phyloP scores from a whole-genome alignment of 2,888 invertebrate genomes.

The Agriopis aurantiaria region DNA sequence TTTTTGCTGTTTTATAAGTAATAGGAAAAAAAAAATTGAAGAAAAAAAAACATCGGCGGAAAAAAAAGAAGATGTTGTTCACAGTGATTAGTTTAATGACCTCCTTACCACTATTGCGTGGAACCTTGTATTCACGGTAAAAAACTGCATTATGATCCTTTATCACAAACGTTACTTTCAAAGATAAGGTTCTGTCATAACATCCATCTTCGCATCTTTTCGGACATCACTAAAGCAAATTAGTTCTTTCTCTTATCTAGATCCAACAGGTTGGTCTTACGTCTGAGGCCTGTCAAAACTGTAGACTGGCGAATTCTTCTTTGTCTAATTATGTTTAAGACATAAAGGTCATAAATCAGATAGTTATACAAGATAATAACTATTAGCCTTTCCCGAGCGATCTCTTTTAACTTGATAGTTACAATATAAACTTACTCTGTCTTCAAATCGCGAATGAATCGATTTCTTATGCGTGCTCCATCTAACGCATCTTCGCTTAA shows the following conservation, averaged over 20 bases:
- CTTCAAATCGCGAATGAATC: background rate
- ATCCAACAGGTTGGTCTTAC: constrained; percentile 38
- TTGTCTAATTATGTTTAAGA: constrained; percentile 42
- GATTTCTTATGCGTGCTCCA: too few species aligned
- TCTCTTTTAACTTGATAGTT: background rate
- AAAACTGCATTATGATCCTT: background rate
- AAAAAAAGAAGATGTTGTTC: too few species aligned
- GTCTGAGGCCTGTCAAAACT: constrained; percentile 46
- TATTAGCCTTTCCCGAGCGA: background rate
- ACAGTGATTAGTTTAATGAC: too few species aligned
- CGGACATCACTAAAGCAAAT: constrained; percentile 34
- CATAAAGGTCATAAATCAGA: constrained; percentile 40
- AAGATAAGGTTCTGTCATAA: background rate
- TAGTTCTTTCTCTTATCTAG: constrained; percentile 35
- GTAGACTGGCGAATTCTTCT: constrained; percentile 41
- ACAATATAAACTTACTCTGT: background rate
- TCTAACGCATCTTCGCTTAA: too few species aligned
- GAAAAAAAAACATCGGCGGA: too few species aligned
- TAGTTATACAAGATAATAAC: constrained; percentile 24
- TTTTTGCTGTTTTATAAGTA: too few species aligned
- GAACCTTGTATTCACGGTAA: background rate
- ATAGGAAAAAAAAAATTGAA: too few species aligned
- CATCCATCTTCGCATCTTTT: constrained; percentile 1
- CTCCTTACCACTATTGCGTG: too few species aligned
- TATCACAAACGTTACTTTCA: background rate